Base-by-base conservation (phyloP, 2,888 invertebrate species). In the Polydrusus cervinus region DNA sequence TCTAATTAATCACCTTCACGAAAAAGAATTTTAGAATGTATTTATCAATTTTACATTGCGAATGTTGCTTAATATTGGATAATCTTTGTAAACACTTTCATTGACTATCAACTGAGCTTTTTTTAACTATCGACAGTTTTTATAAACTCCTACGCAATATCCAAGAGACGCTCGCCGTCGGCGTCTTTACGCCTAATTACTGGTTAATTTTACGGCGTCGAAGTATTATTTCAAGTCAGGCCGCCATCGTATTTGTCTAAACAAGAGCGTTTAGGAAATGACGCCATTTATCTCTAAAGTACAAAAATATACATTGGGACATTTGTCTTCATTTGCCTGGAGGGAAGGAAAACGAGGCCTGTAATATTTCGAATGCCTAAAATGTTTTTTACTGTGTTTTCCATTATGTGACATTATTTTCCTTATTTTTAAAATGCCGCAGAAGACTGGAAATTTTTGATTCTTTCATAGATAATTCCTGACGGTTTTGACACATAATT, bases 151-250 rank as follows among this genome's bases (percentile, higher is more conserved):
- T 53, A 25, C 25, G 53, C 53, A 25, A 25, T 53, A 25, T 11
- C 18, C 18, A 38, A 60, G 38, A 76, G 80, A 53, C 60, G 61
- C 62, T 45, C 64, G 62, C 49, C 20, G 80, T 79, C 82, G 82
- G 80, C 82, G 79, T 80, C 81, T 82, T 81, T 81, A 78, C 76
- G 77, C 77, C 80, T 82, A 81, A 82, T 82, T 82, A 79, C 80
- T 79, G 80, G 79, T 80, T 81, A 81, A 82, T 81, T 80, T 82
- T 78, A 81, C 79, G 78, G 79, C 79, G 79, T 79, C 80, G 78
- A 78, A 74, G 72, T 77, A 76, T 79, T 79, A 78, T 78, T 71
- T 76, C 76, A 67, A 75, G 78, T 76, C 77, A 57, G 70, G 47
- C 77, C 64, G 75, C 71, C 68, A 69, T 51, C 53, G 69, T 25